phyloP scores from a whole-genome alignment of 23 tunicate genomes.

The Ascidia mentula region DNA sequence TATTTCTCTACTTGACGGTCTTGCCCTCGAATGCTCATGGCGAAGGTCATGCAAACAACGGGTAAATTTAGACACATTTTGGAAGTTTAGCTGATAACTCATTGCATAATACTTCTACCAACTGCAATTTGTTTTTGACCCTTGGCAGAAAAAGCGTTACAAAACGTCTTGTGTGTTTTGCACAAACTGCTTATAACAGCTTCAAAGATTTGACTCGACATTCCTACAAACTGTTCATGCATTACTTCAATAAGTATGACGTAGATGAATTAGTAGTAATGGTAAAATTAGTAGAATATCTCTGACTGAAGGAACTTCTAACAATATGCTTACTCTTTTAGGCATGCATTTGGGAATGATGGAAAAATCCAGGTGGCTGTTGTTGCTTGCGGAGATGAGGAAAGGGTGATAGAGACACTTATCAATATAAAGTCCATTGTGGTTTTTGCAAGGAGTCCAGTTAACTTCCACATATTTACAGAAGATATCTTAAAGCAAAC shows the following conservation, averaged over 20 bases:
- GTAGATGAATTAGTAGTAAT: background rate
- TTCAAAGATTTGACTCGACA: background rate
- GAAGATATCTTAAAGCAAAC: conserved; percentile 47
- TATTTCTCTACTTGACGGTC: no score
- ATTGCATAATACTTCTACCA: background rate
- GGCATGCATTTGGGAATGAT: background rate
- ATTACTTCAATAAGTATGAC: background rate
- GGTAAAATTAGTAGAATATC: background rate
- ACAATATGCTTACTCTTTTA: no score
- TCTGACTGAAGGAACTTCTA: background rate
- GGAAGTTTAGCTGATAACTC: no score
- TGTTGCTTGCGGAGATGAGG: conserved; percentile 71
- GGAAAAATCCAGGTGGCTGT: conserved; percentile 42
- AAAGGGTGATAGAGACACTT: conserved; percentile 60
- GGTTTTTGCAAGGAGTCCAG: conserved; percentile 15
- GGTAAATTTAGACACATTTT: no score
- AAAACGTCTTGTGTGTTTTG: background rate
- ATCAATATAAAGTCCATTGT: conserved; percentile 66
- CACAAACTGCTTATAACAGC: background rate
- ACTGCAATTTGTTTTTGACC: background rate
- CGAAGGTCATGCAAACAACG: no score
- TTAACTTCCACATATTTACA: conserved; percentile 65
- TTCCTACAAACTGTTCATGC: background rate
- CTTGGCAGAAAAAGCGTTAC: background rate
- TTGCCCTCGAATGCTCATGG: no score